A percentile compares a stretch with the other conserved stretches of the same genome.
Conservation (phyloP, 2,888 invertebrate species). For the Oithona nana region DNA sequence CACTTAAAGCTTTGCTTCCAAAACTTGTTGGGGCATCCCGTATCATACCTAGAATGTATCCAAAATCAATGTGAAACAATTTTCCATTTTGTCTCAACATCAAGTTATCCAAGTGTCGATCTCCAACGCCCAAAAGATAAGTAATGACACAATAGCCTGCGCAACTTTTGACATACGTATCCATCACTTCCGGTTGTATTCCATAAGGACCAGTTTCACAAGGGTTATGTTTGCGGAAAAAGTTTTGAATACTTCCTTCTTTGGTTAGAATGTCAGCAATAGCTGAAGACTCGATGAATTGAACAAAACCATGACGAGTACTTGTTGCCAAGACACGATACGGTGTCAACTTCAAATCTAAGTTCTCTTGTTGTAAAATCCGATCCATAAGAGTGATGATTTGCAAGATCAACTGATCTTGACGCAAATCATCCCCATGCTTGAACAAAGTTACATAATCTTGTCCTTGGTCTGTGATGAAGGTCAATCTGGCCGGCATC, state of each 20-base stretch:
- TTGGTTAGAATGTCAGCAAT: conserved; percentile 74
- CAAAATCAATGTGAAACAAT: conserved; percentile 93
- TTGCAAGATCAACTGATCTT: conserved; percentile 59
- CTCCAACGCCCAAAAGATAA: conserved; percentile 88
- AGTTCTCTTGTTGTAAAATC: conserved; percentile 71
- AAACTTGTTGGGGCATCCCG: no score
- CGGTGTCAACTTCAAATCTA: conserved; percentile 87
- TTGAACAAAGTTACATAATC: conserved; percentile 94
- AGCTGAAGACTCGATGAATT: conserved; percentile 78
- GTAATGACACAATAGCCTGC: conserved; percentile 97
- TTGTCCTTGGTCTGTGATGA: conserved; percentile 50
- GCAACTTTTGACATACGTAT: conserved; percentile 84
- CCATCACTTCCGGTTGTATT: conserved; percentile 83
- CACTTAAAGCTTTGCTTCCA: no score
- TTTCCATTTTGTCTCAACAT: conserved; percentile 74
- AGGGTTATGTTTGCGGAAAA: conserved; percentile 73
- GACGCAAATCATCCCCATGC: conserved; percentile 87
- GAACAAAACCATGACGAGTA: conserved; percentile 85
- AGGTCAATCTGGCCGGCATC: conserved; percentile 82
- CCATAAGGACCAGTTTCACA: conserved; percentile 72
- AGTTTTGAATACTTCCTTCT: conserved; percentile 78
- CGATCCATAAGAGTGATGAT: conserved; percentile 98
- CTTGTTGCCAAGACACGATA: conserved; percentile 89
- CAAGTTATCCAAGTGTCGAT: conserved; percentile 91
- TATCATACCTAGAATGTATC: conserved; percentile 87